A percentile compares a stretch with the other conserved stretches of the same genome.
Evolutionary conservation across 2,888 invertebrate species (phyloP).

Genomic region (Diachrysia chrysitis): DNA sequence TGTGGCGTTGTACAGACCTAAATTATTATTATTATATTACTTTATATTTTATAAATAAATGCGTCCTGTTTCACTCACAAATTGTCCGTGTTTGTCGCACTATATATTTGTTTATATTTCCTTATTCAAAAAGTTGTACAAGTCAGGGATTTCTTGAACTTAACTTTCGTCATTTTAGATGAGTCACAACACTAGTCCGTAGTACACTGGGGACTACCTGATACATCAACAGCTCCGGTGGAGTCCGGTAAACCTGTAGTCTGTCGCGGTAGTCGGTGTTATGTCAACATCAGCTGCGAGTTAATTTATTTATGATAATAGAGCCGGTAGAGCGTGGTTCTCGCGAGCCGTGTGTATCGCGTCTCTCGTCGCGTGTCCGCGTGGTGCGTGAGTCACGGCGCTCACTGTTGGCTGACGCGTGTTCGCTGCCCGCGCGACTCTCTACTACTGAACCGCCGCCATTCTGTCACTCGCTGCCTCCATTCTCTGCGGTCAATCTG

Average conservation of each 20-base stretch:
- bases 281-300: constrained; percentile 83
- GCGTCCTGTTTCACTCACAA: constrained; percentile 57
- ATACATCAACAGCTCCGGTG: constrained; percentile 74
- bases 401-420: constrained; percentile 70
- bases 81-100: constrained; percentile 66
- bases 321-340: constrained; percentile 51
- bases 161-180: constrained; percentile 88
- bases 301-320: constrained; percentile 70
- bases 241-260: constrained; percentile 63
- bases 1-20: constrained; percentile 29
- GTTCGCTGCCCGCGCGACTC: constrained; percentile 80
- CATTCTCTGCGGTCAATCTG: constrained; percentile 90
- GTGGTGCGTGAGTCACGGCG: constrained; percentile 52
- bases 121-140: constrained; percentile 69
- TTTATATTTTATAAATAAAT: constrained; percentile 58
- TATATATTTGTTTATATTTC: constrained; percentile 75
- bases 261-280: constrained; percentile 34
- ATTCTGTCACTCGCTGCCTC: constrained; percentile 89
- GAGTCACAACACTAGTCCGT: constrained; percentile 77
- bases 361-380: constrained; percentile 46
- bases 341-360: constrained; percentile 49
- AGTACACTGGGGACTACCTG: constrained; percentile 67
- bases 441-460: constrained; percentile 87
- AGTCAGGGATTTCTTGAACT: constrained; percentile 80
- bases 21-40: constrained; percentile 43